Evolutionary conservation across 2,797 vertebrate genomes (phyloP).

Genomic region (Agapornis canus): DNA sequence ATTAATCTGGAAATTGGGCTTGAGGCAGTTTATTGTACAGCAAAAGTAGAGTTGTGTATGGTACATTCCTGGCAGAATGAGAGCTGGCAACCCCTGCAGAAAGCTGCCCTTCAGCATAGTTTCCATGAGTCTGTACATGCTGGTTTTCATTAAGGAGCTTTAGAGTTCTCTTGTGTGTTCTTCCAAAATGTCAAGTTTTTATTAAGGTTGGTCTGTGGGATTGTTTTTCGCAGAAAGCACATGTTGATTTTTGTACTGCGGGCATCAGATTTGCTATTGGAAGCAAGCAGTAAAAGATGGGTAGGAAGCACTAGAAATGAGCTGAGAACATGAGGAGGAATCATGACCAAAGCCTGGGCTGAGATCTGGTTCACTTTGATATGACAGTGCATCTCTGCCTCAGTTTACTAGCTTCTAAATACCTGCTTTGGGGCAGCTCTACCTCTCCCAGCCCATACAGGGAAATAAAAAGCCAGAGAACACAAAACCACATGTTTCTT

Average conservation of each 20-base stretch:
- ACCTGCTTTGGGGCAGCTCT: background rate
- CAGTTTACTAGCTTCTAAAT: background rate
- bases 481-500: background rate
- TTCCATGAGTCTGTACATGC: slow-evolving; percentile 43
- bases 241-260: slow-evolving; percentile 11
- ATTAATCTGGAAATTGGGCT: background rate
- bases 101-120: slow-evolving; percentile 54
- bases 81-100: background rate
- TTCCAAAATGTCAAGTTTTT: slow-evolving; percentile 35
- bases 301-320: background rate
- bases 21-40: background rate
- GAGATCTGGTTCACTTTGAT: background rate
- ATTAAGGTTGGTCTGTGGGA: slow-evolving; percentile 27
- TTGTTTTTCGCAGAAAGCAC: background rate
- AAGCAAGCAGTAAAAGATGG: background rate
- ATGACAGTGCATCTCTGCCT: background rate
- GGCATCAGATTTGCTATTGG: background rate
- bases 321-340: background rate
- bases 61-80: background rate
- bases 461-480: background rate
- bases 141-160: slow-evolving; percentile 70
- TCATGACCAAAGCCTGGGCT: background rate
- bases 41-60: slow-evolving; percentile 4
- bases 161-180: slow-evolving; percentile 46
- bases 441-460: background rate